Evolutionary conservation across 64 coral and sea anemone species (phyloP).

Genomic region (Stichodactyla helianthus): DNA sequence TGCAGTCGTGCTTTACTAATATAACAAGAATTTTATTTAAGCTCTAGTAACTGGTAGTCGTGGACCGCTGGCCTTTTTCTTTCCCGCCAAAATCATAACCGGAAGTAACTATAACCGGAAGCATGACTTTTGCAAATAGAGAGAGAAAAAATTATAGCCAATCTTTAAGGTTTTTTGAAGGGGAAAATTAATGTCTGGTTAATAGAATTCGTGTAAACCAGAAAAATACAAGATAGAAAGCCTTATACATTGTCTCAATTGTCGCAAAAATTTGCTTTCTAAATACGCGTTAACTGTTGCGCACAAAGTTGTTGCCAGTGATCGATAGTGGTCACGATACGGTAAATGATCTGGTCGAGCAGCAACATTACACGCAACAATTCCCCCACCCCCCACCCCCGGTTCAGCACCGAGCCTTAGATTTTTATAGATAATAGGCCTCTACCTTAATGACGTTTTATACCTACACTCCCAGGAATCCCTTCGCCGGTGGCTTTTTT

Average conservation of each 20-base stretch:
- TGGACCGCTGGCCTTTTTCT: not conserved
- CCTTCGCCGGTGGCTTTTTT: too few relatives aligned
- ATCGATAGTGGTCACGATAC: too few relatives aligned
- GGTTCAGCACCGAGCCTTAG: not conserved
- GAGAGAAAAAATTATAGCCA: too few relatives aligned
- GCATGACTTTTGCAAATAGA: not conserved
- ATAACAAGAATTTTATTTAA: too few relatives aligned
- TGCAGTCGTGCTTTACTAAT: too few relatives aligned
- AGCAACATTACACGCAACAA: not conserved
- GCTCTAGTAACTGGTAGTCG: too few relatives aligned
- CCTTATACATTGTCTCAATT: not conserved
- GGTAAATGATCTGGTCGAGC: too few relatives aligned
- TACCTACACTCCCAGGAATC: too few relatives aligned
- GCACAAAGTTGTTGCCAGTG: not conserved
- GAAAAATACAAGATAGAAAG: not conserved
- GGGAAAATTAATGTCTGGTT: too few relatives aligned
- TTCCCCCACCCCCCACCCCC: not conserved
- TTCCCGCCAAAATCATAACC: not conserved
- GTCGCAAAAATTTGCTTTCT: not conserved
- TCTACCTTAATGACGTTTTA: too few relatives aligned
- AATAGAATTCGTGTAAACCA: too few relatives aligned
- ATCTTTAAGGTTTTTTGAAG: too few relatives aligned
- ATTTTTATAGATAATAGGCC: not conserved
- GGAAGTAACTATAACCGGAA: not conserved
- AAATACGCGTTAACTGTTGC: not conserved